Evolutionary conservation across 2,888 invertebrate genomes (phyloP).

Genomic region (Cryptosula pallasiana): DNA sequence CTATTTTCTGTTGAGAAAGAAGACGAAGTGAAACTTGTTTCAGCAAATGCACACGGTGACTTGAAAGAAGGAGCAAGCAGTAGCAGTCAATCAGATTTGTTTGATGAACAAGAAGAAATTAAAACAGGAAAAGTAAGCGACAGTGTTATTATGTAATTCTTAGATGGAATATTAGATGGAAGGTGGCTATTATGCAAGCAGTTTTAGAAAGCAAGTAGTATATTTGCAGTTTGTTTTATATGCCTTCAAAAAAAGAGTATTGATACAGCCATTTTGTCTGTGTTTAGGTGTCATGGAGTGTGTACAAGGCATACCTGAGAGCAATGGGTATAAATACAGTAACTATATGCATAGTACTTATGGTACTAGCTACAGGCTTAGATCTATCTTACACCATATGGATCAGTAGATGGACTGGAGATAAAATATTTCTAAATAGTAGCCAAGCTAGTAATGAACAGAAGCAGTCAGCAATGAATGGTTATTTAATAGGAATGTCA

Average conservation of each 20-base stretch:
- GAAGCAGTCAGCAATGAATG: slow-evolving; percentile 8
- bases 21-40: too few species aligned
- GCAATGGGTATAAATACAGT: slow-evolving; percentile 31
- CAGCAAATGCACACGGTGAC: too few species aligned
- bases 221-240: too few species aligned
- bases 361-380: not conserved
- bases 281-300: not conserved
- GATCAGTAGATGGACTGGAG: slow-evolving; percentile 39
- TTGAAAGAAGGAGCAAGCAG: too few species aligned
- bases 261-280: too few species aligned
- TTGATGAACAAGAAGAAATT: slow-evolving; percentile 34
- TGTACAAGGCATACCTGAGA: slow-evolving; percentile 2
- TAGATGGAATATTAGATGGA: too few species aligned
- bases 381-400: slow-evolving; percentile 34
- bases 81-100: not conserved
- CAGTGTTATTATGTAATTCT: not conserved
- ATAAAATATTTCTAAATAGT: slow-evolving; percentile 27
- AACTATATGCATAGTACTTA: slow-evolving; percentile 33
- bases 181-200: too few species aligned
- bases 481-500: slow-evolving; percentile 46
- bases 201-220: too few species aligned
- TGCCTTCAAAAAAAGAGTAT: too few species aligned
- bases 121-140: slow-evolving; percentile 34
- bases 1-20: too few species aligned
- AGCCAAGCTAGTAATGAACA: not conserved